Evolutionary conservation across 1,140 invertebrate species (phyloP).

Genomic region (Arion vulgaris): DNA sequence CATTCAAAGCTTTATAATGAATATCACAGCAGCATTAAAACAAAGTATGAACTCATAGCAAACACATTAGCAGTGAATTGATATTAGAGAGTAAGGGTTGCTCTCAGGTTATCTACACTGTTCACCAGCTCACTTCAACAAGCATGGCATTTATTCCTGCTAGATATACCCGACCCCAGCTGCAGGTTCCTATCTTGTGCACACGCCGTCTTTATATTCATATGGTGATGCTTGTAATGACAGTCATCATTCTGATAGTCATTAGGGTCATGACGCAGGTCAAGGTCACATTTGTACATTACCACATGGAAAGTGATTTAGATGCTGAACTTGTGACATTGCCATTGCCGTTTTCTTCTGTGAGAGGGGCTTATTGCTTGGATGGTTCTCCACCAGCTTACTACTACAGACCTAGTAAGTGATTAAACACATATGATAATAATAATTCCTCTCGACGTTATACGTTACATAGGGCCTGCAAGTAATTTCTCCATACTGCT

Average conservation of each 20-base stretch:
- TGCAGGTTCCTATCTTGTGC: constrained; percentile 48
- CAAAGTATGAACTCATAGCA: not conserved
- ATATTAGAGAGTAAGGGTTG: not conserved
- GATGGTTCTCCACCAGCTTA: constrained; percentile 63
- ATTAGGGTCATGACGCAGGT: constrained; percentile 51
- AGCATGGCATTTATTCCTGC: constrained; percentile 31
- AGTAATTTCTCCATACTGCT: too few relatives aligned
- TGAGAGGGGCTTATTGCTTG: constrained; percentile 53
- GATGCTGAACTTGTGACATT: constrained; percentile 55
- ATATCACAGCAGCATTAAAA: not conserved
- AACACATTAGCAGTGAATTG: not conserved
- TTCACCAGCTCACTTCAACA: not conserved
- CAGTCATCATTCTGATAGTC: constrained; percentile 48
- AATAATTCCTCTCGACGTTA: too few relatives aligned
- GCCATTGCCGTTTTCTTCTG: constrained; percentile 47
- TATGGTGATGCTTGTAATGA: constrained; percentile 42
- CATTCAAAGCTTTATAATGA: not conserved
- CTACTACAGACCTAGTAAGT: constrained; percentile 58
- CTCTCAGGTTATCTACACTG: not conserved
- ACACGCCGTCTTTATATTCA: constrained; percentile 55
- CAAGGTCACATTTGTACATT: constrained; percentile 53
- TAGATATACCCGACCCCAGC: constrained; percentile 43
- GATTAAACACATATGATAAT: not conserved
- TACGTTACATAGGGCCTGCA: too few relatives aligned
- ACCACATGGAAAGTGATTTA: constrained; percentile 49